Base-by-base conservation (phyloP, 2,888 invertebrate species). In the Elysia crispata region DNA sequence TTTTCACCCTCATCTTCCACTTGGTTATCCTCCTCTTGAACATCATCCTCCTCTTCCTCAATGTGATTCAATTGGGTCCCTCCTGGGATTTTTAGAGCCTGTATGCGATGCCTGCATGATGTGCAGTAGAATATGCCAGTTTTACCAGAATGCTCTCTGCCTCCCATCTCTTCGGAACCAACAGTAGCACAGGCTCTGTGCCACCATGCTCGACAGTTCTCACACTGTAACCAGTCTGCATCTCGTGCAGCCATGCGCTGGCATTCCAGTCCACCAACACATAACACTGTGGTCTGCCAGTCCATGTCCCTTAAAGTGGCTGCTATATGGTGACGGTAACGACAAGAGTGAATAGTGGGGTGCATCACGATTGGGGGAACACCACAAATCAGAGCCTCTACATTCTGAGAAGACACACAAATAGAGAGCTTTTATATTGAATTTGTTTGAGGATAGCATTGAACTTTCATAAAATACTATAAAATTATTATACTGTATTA, bases 221-320 rank as follows among this genome's bases (percentile, higher is more conserved):
- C 76, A 62, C 80, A 80, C 70, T 80, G 80, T 13, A 80, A 60
- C 80, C 80, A 80, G 31, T 80, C 80, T 30, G 80, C 76, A 60
- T 80, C 76, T 49, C 70, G 54, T 0, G 80, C 80, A 13, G 80
- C 80, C 70, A 80, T 30, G 41, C 60, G 60, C 60, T 80, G 76
- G 67, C 80, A 80, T n/a, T 75, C 76, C 8, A 70, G 70, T 8
- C 80, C 80, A n/a, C 80, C 80, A 57, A 80, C 70, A 49, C 80
- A 80, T 28, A 80, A 41, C 8, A 80, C 80, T 28, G 80, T 80
- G 3, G 80, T 80, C 67, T 80, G 76, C 15, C 76, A 28, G 76
- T 80, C 80, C 60, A 66, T 76, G 62, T 80, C 80, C n/a, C 80
- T 54, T 41, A 80, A 54, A 18, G 75, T 66, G 11, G 76, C 50